A percentile compares a stretch with the other conserved stretches of the same genome.
phyloP scores from a whole-genome alignment of 2,888 invertebrate species.

The Odontocerum albicorne region DNA sequence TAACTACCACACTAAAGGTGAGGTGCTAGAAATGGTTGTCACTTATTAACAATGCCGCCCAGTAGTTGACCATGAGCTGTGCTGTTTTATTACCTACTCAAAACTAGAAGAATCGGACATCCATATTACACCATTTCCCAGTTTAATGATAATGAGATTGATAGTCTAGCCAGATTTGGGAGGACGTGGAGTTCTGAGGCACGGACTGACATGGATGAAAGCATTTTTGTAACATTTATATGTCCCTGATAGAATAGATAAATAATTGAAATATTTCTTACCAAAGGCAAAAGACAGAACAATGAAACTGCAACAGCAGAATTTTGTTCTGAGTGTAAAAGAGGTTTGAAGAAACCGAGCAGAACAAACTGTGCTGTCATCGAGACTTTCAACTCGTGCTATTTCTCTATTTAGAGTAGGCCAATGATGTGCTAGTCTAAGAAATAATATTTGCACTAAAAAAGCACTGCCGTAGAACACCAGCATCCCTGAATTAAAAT shows the following conservation, averaged over 20 bases:
- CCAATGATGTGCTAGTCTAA: constrained; percentile 52
- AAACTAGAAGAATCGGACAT: too few relatives aligned
- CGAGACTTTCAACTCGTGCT: constrained; percentile 10
- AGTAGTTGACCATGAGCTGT: too few relatives aligned
- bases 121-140: too few relatives aligned
- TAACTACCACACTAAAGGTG: too few relatives aligned
- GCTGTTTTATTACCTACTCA: too few relatives aligned
- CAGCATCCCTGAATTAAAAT: constrained; percentile 47
- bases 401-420: constrained; percentile 42
- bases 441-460: constrained; percentile 54
- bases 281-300: constrained; percentile 19
- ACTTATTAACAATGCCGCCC: too few relatives aligned
- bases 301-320: constrained; percentile 19
- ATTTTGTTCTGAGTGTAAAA: constrained; percentile 5
- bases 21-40: too few relatives aligned
- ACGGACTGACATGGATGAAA: neutral
- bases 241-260: neutral
- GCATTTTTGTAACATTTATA: neutral
- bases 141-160: too few relatives aligned
- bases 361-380: neutral
- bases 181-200: too few relatives aligned
- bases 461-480: constrained; percentile 61
- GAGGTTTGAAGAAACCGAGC: neutral
- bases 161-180: too few relatives aligned
- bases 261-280: constrained; percentile 3